Evolutionary conservation across 2,888 invertebrate genomes (phyloP).

Genomic region (Chaetoderma sp.): DNA sequence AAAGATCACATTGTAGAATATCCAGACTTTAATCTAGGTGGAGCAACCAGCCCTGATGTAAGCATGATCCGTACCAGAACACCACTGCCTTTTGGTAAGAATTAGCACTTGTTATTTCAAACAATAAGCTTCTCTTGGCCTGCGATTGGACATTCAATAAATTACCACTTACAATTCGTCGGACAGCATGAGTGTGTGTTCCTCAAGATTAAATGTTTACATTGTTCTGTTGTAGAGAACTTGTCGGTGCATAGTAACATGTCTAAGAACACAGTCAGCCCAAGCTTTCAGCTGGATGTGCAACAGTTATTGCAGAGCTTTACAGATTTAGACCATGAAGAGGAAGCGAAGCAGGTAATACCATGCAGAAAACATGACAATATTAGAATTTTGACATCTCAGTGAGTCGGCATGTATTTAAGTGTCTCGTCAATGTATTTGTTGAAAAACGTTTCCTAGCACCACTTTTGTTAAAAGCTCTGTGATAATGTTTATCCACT

Average conservation of each 20-base stretch:
- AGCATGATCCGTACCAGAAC: constrained; percentile 63
- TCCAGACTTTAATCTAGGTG: constrained; percentile 65
- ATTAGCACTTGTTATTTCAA: neutral
- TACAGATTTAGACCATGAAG: constrained; percentile 57
- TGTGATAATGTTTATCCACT: too few species aligned
- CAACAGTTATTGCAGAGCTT: constrained; percentile 58
- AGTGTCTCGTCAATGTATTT: too few species aligned
- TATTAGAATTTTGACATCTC: neutral
- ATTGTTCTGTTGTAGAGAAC: constrained; percentile 47
- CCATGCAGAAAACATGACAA: neutral
- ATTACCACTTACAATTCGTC: neutral
- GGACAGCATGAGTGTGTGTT: neutral
- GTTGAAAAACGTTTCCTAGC: too few species aligned
- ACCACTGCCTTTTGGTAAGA: constrained; percentile 61
- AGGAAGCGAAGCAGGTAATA: constrained; percentile 64
- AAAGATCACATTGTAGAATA: constrained; percentile 68
- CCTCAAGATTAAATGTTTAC: neutral
- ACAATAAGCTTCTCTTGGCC: neutral
- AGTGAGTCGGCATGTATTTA: too few species aligned
- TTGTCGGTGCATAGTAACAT: constrained; percentile 66
- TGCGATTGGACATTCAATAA: constrained; percentile 7
- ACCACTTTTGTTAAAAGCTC: too few species aligned
- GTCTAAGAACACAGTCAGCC: constrained; percentile 66
- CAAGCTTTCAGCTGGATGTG: constrained; percentile 68
- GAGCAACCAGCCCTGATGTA: constrained; percentile 61